Evolutionary conservation across 2,888 invertebrate genomes (phyloP), one percentile per base, ranked within the genome.

Genomic region (Drosophila greeni): DNA sequence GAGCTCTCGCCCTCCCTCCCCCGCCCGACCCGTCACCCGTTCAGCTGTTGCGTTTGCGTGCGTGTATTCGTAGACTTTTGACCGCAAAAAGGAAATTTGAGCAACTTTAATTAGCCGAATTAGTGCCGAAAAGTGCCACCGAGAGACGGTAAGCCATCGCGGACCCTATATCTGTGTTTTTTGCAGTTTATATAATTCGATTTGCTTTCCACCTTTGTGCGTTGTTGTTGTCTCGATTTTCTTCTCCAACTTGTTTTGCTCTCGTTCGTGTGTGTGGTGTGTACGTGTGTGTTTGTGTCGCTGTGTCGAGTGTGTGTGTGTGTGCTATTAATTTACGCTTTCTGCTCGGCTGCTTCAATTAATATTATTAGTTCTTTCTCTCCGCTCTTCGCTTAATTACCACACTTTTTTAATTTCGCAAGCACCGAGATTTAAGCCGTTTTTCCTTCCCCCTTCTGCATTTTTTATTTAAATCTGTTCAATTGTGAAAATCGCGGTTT

Each of bases 281-380:
- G 47, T n/a, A n/a, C 48, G 23, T 51, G 40, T 39, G 33, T 45
- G 26, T 40, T 33, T 36, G 31, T 43, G 43, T 26, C n/a, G 29
- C 29, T 45, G 23, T 12, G n/a, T 6, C 8, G 48, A 36, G 53
- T 33, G 39, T 54, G 33, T 45, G 36, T 58, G 23, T 39, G 47
- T 57, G 40, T 76, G 69, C 70, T 72, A 74, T 75, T 69, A 75
- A 81, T 81, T 81, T 73, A 76, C 76, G 76, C 72, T 81, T 81
- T 81, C 76, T 76, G 84, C 82, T 82, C 77, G 72, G 81, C 73
- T 84, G 84, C 75, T 74, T 82, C 81, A 82, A 82, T 84, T 82
- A 82, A 84, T 82, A 82, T 70, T 72, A 82, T 84, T 82, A 82
- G 82, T 82, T 84, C 72, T 72, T 76, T 73, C 56, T 71, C 71